These are phyloP conservation scores for Hepsetus odoe DNA, from an alignment of 2,113 vertebrate genomes.

Conservation along the genomic window DNA sequence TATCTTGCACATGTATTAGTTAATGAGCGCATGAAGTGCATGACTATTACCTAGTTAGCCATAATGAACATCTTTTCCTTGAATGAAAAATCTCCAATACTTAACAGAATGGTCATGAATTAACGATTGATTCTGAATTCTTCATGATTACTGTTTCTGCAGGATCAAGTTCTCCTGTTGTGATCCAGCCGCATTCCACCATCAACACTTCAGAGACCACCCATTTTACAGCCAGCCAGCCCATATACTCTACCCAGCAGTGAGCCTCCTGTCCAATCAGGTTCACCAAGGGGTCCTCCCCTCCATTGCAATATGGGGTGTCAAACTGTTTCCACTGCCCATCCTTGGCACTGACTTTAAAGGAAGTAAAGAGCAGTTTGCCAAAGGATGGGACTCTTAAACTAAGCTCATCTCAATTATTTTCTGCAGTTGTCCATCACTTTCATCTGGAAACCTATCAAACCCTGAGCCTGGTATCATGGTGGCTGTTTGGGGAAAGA, in stretches of 20 bases:
- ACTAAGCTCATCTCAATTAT: conserved; percentile 20
- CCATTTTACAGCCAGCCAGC: conserved; percentile 61
- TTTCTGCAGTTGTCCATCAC: conserved; percentile 10
- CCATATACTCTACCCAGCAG: conserved; percentile 46
- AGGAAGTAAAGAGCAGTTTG: conserved; percentile 12
- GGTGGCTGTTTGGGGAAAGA: too few relatives aligned
- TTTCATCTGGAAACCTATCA: not conserved
- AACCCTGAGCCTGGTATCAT: conserved; percentile 12
- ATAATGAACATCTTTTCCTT: too few relatives aligned
- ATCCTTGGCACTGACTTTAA: conserved; percentile 13
- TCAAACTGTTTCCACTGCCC: conserved; percentile 14
- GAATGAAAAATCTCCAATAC: not conserved
- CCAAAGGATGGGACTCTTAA: conserved; percentile 38
- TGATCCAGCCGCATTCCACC: conserved; percentile 67
- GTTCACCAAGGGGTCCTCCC: conserved; percentile 20
- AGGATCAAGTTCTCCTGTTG: conserved; percentile 58
- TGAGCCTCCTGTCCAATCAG: conserved; percentile 22
- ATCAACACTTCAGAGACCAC: conserved; percentile 56
- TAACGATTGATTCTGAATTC: not conserved
- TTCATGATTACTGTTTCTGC: not conserved
- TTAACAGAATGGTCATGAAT: not conserved
- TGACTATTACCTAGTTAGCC: too few relatives aligned
- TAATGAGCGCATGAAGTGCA: too few relatives aligned
- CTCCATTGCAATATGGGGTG: conserved; percentile 25
- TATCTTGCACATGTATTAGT: too few relatives aligned